Percentiles rank a stretch among this genome's conserved stretches.
Evolutionary conservation across 2,113 vertebrate genomes (phyloP).

Genomic region (Taxidea taxus): DNA sequence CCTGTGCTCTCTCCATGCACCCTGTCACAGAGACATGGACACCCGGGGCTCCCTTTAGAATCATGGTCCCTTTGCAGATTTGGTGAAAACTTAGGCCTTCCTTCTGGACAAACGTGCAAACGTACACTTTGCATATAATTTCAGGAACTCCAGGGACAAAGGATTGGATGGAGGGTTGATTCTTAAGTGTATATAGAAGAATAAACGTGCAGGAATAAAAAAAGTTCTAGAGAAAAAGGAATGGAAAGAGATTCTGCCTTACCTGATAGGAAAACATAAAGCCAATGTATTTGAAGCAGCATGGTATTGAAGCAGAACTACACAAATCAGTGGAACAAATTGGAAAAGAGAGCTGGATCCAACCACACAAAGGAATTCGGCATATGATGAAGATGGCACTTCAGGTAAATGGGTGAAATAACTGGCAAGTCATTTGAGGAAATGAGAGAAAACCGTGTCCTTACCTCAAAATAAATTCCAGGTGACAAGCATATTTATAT

Average conservation of each 20-base stretch:
- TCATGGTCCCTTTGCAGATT: neutral
- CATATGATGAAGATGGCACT: neutral
- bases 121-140: neutral
- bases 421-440: neutral
- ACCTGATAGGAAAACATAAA: conserved; percentile 18
- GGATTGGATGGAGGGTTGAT: neutral
- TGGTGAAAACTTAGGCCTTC: neutral
- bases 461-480: neutral
- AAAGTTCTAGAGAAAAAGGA: neutral
- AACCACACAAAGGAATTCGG: neutral
- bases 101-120: neutral
- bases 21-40: neutral
- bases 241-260: neutral
- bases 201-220: conserved; percentile 21
- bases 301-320: neutral
- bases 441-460: neutral
- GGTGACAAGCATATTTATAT: neutral
- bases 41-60: neutral
- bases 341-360: neutral
- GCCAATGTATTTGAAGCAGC: neutral
- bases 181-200: conserved; percentile 14
- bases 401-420: neutral
- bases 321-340: neutral
- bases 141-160: neutral
- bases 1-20: neutral